A percentile compares a stretch with the other conserved stretches of the same genome.
phyloP scores from a whole-genome alignment of 2,797 vertebrate genomes.

The Agapornis canus region DNA sequence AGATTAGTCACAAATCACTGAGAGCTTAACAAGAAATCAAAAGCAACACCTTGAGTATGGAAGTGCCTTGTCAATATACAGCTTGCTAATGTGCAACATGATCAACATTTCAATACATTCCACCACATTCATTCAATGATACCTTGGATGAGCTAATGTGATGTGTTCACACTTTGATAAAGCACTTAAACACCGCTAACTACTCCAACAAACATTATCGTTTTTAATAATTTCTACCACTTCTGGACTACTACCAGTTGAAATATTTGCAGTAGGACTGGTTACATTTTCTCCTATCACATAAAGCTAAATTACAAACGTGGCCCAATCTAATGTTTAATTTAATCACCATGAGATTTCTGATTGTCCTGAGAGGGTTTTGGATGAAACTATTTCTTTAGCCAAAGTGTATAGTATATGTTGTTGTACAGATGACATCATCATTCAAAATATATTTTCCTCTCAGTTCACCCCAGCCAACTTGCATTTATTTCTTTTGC shows the following conservation, averaged over 20 bases:
- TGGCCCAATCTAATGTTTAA: background rate
- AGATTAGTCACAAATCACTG: conserved; percentile 61
- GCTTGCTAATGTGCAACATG: background rate
- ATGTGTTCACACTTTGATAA: background rate
- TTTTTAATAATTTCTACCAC: background rate
- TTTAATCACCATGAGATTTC: background rate
- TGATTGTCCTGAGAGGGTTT: background rate
- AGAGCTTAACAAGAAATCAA: conserved; percentile 43
- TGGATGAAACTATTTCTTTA: background rate
- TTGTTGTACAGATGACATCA: background rate
- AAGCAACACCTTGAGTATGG: background rate
- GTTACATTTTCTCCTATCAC: background rate
- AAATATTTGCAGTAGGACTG: background rate
- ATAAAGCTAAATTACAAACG: background rate
- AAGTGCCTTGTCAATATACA: conserved; percentile 20
- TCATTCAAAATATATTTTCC: background rate
- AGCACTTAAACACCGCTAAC: background rate
- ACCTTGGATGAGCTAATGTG: background rate
- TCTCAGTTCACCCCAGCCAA: background rate
- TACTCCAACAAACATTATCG: background rate
- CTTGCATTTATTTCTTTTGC: background rate
- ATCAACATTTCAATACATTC: conserved; percentile 21
- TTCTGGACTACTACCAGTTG: background rate
- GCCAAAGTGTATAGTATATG: background rate
- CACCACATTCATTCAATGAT: background rate